These are phyloP conservation scores for Borostomias antarcticus DNA, from an alignment of 2,797 vertebrate species.

Conservation along the genomic window DNA sequence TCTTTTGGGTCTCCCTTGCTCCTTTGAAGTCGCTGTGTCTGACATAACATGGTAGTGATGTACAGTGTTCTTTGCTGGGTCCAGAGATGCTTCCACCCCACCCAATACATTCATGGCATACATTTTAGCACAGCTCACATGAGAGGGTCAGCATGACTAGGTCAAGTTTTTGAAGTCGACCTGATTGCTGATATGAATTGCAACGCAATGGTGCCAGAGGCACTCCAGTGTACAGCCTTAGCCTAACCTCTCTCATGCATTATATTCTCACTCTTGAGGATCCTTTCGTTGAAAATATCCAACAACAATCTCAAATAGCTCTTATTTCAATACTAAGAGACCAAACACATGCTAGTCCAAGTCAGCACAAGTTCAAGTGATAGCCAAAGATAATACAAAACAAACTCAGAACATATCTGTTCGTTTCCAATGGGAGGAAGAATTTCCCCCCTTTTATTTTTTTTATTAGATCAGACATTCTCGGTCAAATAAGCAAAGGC, in stretches of 20 bases:
- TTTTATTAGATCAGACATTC: conserved; percentile 68
- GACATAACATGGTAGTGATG: not conserved
- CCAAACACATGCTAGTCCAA: conserved; percentile 32
- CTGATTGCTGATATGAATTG: conserved; percentile 31
- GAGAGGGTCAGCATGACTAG: conserved; percentile 20
- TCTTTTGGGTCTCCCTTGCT: conserved; percentile 28
- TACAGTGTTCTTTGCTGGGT: not conserved
- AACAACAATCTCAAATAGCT: conserved; percentile 41
- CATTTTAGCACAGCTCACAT: conserved; percentile 26
- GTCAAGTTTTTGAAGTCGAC: conserved; percentile 34
- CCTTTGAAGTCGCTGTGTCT: conserved; percentile 46
- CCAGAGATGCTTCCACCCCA: not conserved
- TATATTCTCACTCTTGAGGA: conserved; percentile 36
- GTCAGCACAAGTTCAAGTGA: conserved; percentile 31
- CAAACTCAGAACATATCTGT: conserved; percentile 70
- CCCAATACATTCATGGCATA: not conserved
- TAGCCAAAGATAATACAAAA: conserved; percentile 67
- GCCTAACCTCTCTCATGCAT: conserved; percentile 13
- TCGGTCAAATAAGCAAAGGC: conserved; percentile 59
- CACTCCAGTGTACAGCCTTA: conserved; percentile 14
- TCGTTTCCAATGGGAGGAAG: conserved; percentile 55
- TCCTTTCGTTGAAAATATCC: conserved; percentile 42
- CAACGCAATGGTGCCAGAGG: conserved; percentile 6
- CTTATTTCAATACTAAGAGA: conserved; percentile 55
- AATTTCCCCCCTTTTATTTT: conserved; percentile 33